These are phyloP conservation scores for Saguinus midas DNA, from an alignment of 2,113 vertebrate species.

Conservation along the genomic window DNA sequence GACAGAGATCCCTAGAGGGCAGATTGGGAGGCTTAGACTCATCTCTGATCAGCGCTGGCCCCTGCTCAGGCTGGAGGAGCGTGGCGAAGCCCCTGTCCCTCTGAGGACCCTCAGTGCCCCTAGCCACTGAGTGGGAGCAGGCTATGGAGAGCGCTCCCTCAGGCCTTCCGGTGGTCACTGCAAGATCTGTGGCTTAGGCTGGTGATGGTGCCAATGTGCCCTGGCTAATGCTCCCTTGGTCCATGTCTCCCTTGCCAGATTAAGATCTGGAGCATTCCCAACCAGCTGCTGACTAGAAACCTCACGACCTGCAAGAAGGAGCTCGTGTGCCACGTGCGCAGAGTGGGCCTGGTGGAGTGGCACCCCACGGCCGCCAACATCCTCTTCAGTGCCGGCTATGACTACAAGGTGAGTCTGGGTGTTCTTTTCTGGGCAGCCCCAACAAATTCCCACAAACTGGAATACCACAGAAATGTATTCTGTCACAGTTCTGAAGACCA, in stretches of 20 bases:
- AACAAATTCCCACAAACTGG: background rate
- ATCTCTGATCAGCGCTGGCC: background rate
- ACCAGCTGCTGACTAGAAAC: slow-evolving; percentile 86
- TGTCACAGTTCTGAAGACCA: background rate
- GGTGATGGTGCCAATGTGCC: rapidly evolving
- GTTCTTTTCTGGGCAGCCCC: rapidly evolving
- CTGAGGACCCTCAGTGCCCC: background rate
- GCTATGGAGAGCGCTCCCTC: background rate
- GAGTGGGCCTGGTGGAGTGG: slow-evolving; percentile 95
- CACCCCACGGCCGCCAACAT: slow-evolving; percentile 92
- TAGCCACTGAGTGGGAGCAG: background rate
- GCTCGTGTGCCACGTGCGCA: slow-evolving; percentile 89
- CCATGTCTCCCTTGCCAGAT: slow-evolving; percentile 82
- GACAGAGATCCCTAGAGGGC: background rate
- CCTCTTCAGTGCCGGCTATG: slow-evolving; percentile 93
- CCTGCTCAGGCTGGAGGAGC: background rate
- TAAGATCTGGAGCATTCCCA: slow-evolving; percentile 95
- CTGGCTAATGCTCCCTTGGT: background rate
- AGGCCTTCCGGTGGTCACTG: background rate
- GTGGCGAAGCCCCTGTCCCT: background rate
- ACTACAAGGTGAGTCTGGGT: slow-evolving; percentile 89
- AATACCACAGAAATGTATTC: background rate
- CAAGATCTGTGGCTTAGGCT: background rate
- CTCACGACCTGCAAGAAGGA: slow-evolving; percentile 89
- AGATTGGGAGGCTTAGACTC: background rate